Evolutionary conservation across 2,797 vertebrate species (phyloP).

Genomic region (Macroramphosus scolopax): DNA sequence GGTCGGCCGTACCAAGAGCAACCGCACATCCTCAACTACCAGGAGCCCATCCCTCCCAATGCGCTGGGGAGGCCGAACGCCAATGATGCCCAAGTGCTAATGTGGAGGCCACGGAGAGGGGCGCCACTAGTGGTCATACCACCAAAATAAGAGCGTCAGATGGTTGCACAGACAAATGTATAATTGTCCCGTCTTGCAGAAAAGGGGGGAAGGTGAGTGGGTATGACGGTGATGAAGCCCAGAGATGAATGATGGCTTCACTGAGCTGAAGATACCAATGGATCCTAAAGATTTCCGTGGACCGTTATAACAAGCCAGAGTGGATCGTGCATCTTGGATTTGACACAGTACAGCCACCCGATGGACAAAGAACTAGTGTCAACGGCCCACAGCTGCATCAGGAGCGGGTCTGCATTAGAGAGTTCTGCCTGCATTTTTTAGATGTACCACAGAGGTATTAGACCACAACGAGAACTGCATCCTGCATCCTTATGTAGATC

Average conservation of each 20-base stretch:
- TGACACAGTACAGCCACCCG: constrained; percentile 21
- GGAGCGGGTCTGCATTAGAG: constrained; percentile 43
- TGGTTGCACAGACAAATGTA: constrained; percentile 78
- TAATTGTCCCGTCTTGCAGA: constrained; percentile 21
- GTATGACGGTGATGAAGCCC: constrained; percentile 18
- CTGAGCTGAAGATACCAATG: constrained; percentile 12
- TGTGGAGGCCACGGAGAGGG: constrained; percentile 97
- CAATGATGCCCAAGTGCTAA: constrained; percentile 98
- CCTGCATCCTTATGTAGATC: constrained; percentile 71
- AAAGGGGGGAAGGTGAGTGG: constrained; percentile 10
- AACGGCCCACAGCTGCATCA: constrained; percentile 18
- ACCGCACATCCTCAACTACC: constrained; percentile 94
- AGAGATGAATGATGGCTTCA: constrained; percentile 25
- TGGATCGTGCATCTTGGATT: constrained; percentile 41
- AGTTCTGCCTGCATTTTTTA: constrained; percentile 67
- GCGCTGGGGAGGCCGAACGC: constrained; percentile 96
- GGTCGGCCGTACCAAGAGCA: constrained; percentile 96
- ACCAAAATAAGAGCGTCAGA: constrained; percentile 81
- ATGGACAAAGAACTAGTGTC: constrained; percentile 29
- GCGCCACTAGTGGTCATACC: constrained; percentile 95
- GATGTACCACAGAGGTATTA: constrained; percentile 52
- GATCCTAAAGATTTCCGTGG: constrained; percentile 38
- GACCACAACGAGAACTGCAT: constrained; percentile 65
- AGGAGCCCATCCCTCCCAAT: constrained; percentile 96
- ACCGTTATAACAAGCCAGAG: constrained; percentile 40